Evolutionary conservation across 2,888 invertebrate species (phyloP).

Genomic region (Acanthosepion esculentum): DNA sequence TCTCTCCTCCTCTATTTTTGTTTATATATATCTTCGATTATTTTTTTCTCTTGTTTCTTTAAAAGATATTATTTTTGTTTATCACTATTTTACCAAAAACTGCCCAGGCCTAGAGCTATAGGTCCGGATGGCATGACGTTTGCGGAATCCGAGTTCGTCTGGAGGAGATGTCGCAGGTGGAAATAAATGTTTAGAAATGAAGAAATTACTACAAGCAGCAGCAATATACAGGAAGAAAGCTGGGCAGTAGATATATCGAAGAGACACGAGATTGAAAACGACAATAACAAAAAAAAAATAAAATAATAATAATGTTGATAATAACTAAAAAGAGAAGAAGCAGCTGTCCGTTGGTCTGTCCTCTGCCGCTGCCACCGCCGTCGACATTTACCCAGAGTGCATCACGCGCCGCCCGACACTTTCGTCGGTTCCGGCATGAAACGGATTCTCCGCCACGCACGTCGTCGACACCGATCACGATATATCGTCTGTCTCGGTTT

Average conservation of each 20-base stretch:
- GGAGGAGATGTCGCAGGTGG: too few species aligned
- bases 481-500: too few species aligned
- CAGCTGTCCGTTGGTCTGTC: not conserved
- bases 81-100: too few species aligned
- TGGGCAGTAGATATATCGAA: not conserved
- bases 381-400: slow-evolving; percentile 20
- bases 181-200: not conserved
- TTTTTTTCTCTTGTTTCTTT: not conserved
- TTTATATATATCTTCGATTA: not conserved
- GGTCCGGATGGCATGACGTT: too few species aligned
- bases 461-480: too few species aligned
- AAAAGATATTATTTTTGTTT: too few species aligned
- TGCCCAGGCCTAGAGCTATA: too few species aligned
- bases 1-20: not conserved
- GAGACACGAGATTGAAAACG: not conserved
- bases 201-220: not conserved
- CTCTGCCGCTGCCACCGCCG: not conserved
- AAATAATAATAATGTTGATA: not conserved
- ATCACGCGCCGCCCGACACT: not conserved
- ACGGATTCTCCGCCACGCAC: too few species aligned
- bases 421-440: not conserved
- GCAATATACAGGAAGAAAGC: not conserved
- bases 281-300: not conserved
- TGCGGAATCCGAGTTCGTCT: too few species aligned
- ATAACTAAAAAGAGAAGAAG: not conserved